Evolutionary conservation across 2,797 vertebrate species (phyloP), one percentile per base, ranked within the genome.

Genomic region (Chloroceryle amazona): DNA sequence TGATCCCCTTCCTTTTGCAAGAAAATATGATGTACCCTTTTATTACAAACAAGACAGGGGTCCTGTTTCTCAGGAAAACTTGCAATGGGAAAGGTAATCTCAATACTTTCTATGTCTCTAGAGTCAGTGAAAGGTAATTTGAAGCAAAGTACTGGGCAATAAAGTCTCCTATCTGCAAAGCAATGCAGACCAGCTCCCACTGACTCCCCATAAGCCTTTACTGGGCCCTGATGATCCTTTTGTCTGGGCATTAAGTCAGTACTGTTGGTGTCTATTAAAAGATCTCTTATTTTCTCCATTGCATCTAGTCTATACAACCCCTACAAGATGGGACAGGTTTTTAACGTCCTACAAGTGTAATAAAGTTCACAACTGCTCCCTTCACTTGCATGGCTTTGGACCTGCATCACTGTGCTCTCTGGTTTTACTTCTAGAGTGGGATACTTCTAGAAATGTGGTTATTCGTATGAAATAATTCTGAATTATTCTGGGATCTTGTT

Each of bases 1-100:
- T 54, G 35, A 81, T 90, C 81, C 62, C 61, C 60, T 93, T 91
- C 68, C 84, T 89, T 97, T 89, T 95, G 72, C 63, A 89, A 92
- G 83, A 89, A 96, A 75, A 78, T 87, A 49, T 68, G 89, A 68
- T 10, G 5, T 63, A 84, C 81, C 31, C 22, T 94, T 96, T 89
- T 73, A 86, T 91, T 84, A 37, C 23, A 79, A 82, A 80, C 15
- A 80, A 92, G 81, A 57, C 31, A 81, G 54, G 8, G 17, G 46
- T 71, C 41, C 23, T 91, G 90, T 89, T 85, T 61, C 58, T 90
- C 35, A 60, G 79, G 47, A 91, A 91, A 84, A 78, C 6, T 66
- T 47, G n/a, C 31, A 86, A 93, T 7, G 44, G 46, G 42, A 91
- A 95, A 95, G 46, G 35, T 51, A 91, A 90, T 86, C 14, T 89